Evolutionary conservation across 1,140 invertebrate species (phyloP).

Genomic region (Plectrocnemia conspersa): DNA sequence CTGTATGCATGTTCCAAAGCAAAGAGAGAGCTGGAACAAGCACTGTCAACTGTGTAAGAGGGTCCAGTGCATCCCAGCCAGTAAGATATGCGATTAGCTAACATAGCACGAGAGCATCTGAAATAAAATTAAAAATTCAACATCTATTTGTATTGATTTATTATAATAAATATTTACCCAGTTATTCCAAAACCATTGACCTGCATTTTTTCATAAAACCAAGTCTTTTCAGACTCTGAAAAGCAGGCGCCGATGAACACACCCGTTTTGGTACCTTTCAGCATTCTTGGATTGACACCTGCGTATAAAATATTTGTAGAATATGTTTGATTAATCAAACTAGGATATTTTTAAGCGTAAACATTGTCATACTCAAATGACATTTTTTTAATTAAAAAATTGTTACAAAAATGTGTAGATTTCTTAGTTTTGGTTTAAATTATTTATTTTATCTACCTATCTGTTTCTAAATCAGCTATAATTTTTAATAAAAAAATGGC

Average conservation of each 20-base stretch:
- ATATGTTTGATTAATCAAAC: too few relatives aligned
- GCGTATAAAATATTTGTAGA: too few relatives aligned
- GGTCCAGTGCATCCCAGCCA: slow-evolving; percentile 67
- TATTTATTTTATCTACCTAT: too few relatives aligned
- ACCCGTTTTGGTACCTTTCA: slow-evolving; percentile 69
- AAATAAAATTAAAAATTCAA: neutral
- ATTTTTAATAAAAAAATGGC: too few relatives aligned
- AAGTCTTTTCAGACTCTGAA: slow-evolving; percentile 68
- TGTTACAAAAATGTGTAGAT: too few relatives aligned
- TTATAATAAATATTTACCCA: slow-evolving; percentile 56
- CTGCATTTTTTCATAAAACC: slow-evolving; percentile 65
- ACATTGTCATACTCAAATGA: too few relatives aligned
- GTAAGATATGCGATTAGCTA: slow-evolving; percentile 83
- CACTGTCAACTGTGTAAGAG: slow-evolving; percentile 80
- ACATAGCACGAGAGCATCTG: slow-evolving; percentile 82
- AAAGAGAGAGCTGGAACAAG: slow-evolving; percentile 85
- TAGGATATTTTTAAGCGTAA: too few relatives aligned
- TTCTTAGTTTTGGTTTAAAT: too few relatives aligned
- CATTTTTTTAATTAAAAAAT: too few relatives aligned
- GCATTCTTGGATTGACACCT: slow-evolving; percentile 58
- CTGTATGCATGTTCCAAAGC: slow-evolving; percentile 81
- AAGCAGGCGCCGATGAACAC: slow-evolving; percentile 78
- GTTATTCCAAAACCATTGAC: slow-evolving; percentile 60
- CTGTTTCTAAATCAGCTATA: too few relatives aligned
- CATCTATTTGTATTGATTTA: too few relatives aligned